Conservation (phyloP, 1,140 invertebrate genomes). For the Drosophila tropicalis region DNA sequence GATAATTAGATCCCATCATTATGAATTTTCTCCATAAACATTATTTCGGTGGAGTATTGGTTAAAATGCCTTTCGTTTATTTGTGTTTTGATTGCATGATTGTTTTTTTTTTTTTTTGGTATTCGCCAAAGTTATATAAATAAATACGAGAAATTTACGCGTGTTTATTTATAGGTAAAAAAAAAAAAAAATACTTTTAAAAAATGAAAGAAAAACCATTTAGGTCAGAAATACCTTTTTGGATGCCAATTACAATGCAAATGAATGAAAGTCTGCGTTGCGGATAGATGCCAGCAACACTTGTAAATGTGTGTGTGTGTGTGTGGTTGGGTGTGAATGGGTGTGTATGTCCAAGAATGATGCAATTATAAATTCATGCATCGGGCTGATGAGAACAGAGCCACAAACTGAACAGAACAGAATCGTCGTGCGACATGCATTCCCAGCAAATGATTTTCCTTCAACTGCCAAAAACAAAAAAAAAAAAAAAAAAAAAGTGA, state of each 20-base stretch:
- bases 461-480: conserved; percentile 47
- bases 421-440: conserved; percentile 43
- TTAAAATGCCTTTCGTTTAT: not conserved
- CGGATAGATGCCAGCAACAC: conserved; percentile 1
- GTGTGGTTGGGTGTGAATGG: conserved; percentile 37
- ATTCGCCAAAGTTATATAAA: conserved; percentile 1
- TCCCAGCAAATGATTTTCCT: conserved; percentile 31
- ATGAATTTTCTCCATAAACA: too few species aligned
- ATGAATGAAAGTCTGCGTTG: conserved; percentile 6
- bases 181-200: not conserved
- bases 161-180: conserved; percentile 9
- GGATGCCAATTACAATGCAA: conserved; percentile 8
- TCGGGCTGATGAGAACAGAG: conserved; percentile 18
- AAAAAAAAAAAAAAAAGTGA: conserved; percentile 53
- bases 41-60: not conserved
- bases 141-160: not conserved
- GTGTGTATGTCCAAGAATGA: conserved; percentile 57
- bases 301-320: conserved; percentile 36
- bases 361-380: conserved; percentile 77
- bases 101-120: not conserved
- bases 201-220: not conserved
- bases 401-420: conserved; percentile 24
- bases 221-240: conserved; percentile 10
- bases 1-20: too few species aligned
- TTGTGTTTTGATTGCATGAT: not conserved